Base-by-base conservation (phyloP, 2,113 vertebrate genomes). In the Anguilla rostrata region DNA sequence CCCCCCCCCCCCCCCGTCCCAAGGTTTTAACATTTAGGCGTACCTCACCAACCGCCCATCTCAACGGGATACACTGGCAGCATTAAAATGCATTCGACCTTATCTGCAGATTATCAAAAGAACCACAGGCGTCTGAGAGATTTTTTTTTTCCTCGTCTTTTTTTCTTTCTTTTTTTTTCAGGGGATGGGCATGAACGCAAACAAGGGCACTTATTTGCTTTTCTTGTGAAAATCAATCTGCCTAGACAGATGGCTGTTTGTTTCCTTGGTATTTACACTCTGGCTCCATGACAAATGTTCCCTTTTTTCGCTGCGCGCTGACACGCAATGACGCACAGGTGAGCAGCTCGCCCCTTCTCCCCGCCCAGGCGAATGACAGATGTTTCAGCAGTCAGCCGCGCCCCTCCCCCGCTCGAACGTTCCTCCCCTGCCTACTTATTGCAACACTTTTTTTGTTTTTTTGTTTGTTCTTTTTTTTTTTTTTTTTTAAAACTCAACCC, bases 191-290 rank as follows among this genome's bases (percentile, higher is more conserved):
- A 87, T 91, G 84, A 90, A 91, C 20, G 81, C 91, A 94, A 92
- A 93, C 92, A 93, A 92, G 90, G 84, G 85, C 90, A 92, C 84
- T 89, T 93, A 92, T 95, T 94, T 94, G 93, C 91, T 93, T 94
- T 94, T 93, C 89, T 89, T 92, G 91, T 89, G 90, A 92, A 94
- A 94, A 94, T 93, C 94, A 93, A 94, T 94, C 91, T 89, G 84
- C 82, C 86, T 88, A 89, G 92, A 92, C 93, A 93, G 93, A 93
- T 93, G 93, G 92, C 85, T 86, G 89, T 92, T 93, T 93, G 92
- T 94, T 92, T 92, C 90, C 89, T 92, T 89, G 88, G 90, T 91
- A 90, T 94, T 94, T 93, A 94, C 92, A 90, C 87, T 85, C 29
- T 16, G 86, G 86, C 90, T 91, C 86, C 88, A 87, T 92, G 91